Percentiles rank a stretch among this genome's conserved stretches.
These are phyloP conservation scores for Phasianus colchicus DNA, from an alignment of 2,113 vertebrate species.

Conservation along the genomic window DNA sequence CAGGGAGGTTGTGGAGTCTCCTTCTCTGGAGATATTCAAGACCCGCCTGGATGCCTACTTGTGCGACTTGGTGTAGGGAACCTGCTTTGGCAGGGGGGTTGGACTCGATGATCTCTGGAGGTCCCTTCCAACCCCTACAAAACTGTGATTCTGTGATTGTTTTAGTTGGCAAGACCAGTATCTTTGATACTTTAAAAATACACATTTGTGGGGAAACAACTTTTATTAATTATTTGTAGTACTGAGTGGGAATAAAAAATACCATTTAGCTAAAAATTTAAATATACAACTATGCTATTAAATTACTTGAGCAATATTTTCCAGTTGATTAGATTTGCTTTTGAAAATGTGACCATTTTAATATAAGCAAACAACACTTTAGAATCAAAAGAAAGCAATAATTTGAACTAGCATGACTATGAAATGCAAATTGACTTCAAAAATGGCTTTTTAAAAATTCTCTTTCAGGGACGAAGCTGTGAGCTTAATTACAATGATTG, in stretches of 20 bases:
- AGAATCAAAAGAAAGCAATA: slow-evolving; percentile 12
- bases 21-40: no score
- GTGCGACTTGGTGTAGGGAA: no score
- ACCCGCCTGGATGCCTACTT: no score
- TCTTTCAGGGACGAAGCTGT: slow-evolving; percentile 82
- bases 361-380: neutral
- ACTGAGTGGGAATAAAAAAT: neutral
- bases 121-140: no score
- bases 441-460: slow-evolving; percentile 26
- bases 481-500: slow-evolving; percentile 88
- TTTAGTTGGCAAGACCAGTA: neutral
- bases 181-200: neutral
- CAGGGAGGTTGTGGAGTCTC: no score
- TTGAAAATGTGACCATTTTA: neutral
- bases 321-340: slow-evolving; percentile 19
- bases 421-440: slow-evolving; percentile 43
- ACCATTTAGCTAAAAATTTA: neutral
- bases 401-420: neutral
- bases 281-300: neutral
- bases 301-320: neutral
- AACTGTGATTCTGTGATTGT: neutral
- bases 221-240: neutral
- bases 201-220: neutral
- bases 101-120: no score
- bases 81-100: no score